These are phyloP conservation scores for Branchinecta lynchi DNA, from an alignment of 1,140 invertebrate species.

Conservation along the genomic window DNA sequence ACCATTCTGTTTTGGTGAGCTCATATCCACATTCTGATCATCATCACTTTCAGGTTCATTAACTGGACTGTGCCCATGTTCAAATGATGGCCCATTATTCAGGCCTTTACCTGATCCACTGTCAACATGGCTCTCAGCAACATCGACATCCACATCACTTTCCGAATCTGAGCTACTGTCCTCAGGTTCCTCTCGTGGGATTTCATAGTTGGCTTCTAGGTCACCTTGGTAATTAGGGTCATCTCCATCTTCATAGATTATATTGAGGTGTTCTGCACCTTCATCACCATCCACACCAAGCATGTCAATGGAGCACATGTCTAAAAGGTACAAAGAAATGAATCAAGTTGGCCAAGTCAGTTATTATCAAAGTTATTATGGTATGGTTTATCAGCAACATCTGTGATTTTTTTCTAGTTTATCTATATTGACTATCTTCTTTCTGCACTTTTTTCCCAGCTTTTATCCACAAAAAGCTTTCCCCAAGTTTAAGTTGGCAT, in stretches of 20 bases:
- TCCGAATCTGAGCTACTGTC: not conserved
- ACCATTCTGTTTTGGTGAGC: not conserved
- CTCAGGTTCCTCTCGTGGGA: not conserved
- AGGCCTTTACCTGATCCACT: too few species aligned
- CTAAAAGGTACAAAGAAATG: not conserved
- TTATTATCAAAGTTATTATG: too few species aligned
- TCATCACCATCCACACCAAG: not conserved
- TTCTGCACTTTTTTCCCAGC: too few species aligned
- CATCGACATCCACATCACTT: not conserved
- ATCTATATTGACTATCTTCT: too few species aligned
- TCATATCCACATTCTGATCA: not conserved
- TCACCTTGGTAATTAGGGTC: not conserved
- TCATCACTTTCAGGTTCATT: not conserved
- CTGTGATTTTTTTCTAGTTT: too few species aligned
- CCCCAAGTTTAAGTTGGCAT: too few species aligned
- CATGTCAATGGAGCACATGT: conserved; percentile 3
- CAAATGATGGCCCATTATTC: not conserved
- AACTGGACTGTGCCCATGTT: not conserved
- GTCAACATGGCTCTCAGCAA: not conserved
- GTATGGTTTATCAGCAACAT: too few species aligned
- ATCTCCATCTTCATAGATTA: not conserved
- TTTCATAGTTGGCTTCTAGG: not conserved
- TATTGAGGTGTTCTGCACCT: not conserved
- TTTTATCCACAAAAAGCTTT: too few species aligned
- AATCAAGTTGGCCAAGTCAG: too few species aligned